Evolutionary conservation across 1,140 invertebrate species (phyloP).

Genomic region (Thereuonema tuberculata): DNA sequence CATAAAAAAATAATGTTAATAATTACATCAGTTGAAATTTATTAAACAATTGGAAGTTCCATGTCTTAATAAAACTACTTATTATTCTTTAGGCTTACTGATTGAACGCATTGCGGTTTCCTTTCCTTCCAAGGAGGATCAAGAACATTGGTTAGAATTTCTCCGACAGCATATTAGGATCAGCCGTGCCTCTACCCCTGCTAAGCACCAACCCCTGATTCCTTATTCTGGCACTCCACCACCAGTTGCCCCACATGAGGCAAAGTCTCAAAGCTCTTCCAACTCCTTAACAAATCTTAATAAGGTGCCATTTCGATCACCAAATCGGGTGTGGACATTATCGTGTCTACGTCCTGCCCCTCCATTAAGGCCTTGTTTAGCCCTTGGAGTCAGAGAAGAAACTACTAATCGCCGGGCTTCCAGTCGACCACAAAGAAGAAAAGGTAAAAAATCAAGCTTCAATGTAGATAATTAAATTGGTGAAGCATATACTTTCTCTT

Average conservation of each 20-base stretch:
- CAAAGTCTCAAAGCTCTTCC: too few relatives aligned
- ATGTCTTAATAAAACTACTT: too few relatives aligned
- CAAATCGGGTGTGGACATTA: constrained; percentile 46
- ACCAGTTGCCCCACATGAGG: not conserved
- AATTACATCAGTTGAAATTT: too few relatives aligned
- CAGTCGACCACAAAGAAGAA: not conserved
- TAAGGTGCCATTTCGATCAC: not conserved
- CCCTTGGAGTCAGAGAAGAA: constrained; percentile 30
- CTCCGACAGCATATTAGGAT: constrained; percentile 44
- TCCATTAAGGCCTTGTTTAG: constrained; percentile 54
- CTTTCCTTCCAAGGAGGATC: constrained; percentile 68
- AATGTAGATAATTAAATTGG: not conserved
- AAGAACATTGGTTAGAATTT: constrained; percentile 71
- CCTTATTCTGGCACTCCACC: constrained; percentile 16
- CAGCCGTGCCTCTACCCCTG: not conserved
- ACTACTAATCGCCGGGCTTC: not conserved
- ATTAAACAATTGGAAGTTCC: too few relatives aligned
- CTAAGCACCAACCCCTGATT: constrained; percentile 18
- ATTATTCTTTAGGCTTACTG: constrained; percentile 68
- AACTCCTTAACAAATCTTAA: not conserved
- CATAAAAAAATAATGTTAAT: too few relatives aligned
- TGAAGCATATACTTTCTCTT: not conserved
- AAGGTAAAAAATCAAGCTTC: constrained; percentile 6
- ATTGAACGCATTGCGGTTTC: constrained; percentile 77
- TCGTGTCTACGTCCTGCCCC: constrained; percentile 61